Base-by-base conservation (phyloP, 1,140 invertebrate species). In the Drosophila littoralis region DNA sequence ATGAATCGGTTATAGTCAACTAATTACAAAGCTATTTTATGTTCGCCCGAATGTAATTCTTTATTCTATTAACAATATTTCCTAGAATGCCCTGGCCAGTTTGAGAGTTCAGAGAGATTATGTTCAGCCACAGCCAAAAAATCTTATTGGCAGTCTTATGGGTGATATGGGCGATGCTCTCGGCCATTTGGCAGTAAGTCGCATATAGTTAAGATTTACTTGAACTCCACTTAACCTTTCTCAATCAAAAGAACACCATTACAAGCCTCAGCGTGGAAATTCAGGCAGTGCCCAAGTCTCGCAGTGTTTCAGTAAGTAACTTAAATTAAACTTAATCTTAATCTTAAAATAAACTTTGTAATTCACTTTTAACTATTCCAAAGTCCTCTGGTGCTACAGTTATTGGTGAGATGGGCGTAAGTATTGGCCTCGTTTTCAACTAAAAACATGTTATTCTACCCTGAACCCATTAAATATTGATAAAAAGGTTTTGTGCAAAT, bases 391-490 rank as follows among this genome's bases (percentile, higher is more conserved):
- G 76, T 43, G 66, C 73, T 33, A 60, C 75, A 1, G 60, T 75
- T 33, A 75, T 78, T 35, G 75, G 52, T 10, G 66, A 78, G 17
- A 55, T 35, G 35, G 72, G 65, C 12, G 75, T 69, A 75, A 75
- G 64, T 68, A 42, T 28, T 35, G 13, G 33, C 43, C 32, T 1
- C 1, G 7, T 36, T 9, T 8, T 17, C 40, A 43, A 32, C 22
- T 28, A 28, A 28, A 28, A 28, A 0, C 4, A 28, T 28, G 0
- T 5, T 28, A 0, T 28, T 28, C 0, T 28, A 28, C 0, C 22
- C 22, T 28, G 5, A 28, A 28, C 4, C 3, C 22, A 28, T 28
- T 28, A 28, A 28, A 28, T 28, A 28, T 28, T 0, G 22, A 28
- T 28, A 5, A 28, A 28, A 5, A 5, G 3, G 3, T 22, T 3